Percentiles rank a stretch among this genome's conserved stretches.
Evolutionary conservation across 2,797 vertebrate genomes (phyloP).

Genomic region (Iguana delicatissima): DNA sequence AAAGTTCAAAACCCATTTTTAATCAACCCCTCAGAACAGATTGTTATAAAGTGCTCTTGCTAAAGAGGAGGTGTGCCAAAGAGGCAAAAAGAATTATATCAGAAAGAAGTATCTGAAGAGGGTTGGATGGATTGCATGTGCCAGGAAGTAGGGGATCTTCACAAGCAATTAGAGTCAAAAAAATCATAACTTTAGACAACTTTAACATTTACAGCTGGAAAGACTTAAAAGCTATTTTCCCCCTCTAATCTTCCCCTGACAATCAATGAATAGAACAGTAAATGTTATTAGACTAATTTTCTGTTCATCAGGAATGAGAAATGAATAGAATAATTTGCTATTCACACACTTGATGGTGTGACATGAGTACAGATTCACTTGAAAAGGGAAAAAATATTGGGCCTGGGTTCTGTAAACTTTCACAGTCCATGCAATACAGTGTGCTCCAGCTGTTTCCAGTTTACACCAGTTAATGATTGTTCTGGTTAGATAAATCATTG

Average conservation of each 20-base stretch:
- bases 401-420: conserved; percentile 48
- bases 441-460: conserved; percentile 13
- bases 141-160: conserved; percentile 52
- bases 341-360: conserved; percentile 74
- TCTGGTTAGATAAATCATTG: background rate
- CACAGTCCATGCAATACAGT: conserved; percentile 48
- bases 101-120: background rate
- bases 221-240: conserved; percentile 76
- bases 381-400: conserved; percentile 34
- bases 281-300: conserved; percentile 82
- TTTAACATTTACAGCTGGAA: conserved; percentile 74
- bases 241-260: conserved; percentile 76
- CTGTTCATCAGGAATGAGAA: conserved; percentile 81
- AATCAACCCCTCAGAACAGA: conserved; percentile 12
- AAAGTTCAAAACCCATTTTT: background rate
- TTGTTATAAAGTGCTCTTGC: background rate
- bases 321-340: conserved; percentile 80
- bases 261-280: conserved; percentile 79
- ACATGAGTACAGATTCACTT: conserved; percentile 67
- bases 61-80: background rate
- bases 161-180: conserved; percentile 64
- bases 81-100: background rate
- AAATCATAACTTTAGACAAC: conserved; percentile 73
- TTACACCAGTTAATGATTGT: background rate
- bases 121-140: conserved; percentile 5